Evolutionary conservation across 1,140 invertebrate species (phyloP), one percentile per base, ranked within the genome.

Genomic region (Papilio machaon): DNA sequence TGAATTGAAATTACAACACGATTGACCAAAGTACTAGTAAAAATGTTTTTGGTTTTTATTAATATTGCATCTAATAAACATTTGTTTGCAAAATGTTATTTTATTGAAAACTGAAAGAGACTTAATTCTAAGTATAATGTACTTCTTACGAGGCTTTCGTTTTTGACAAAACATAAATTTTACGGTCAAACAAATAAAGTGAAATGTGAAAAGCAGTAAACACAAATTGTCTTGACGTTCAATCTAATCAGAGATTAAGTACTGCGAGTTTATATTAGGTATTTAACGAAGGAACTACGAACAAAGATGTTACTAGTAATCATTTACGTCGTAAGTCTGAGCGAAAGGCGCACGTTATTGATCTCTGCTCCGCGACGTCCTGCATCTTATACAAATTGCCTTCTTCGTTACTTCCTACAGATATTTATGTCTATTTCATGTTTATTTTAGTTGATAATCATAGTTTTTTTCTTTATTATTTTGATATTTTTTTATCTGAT

Each of bases 281-380:
- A 64, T 30, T 64, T 64, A 64, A 58, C 54, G 54, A 64, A 64
- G 10, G 60, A 30, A 13, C 19, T 64, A 64, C 60, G 60, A 64
- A 30, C 23, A 64, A 64, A 30, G 60, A 35, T 64, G 10, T 64
- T 43, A 43, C 38, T 64, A 30, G 60, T 30, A 30, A 35, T 64
- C 19, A 58, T 13, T 35, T 2, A 11, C 60, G 60, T 64, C 23
- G 23, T 30, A 64, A 64, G 19, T 64, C 60, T 30, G 23, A 64
- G 19, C n/a, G 54, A 64, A 64, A 19, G 60, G 23, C 19, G 19
- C 60, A 30, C n/a, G 19, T 23, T 64, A 64, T 64, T 11, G 60
- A 64, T 64, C 23, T 30, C 10, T 23, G 5, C 10, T 23, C 19
- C 9, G 11, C 10, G 60, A 64, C 19, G 19, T 64, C 60, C 13